Conservation (phyloP, 2,888 invertebrate genomes). For the Parasteatoda lunata region DNA sequence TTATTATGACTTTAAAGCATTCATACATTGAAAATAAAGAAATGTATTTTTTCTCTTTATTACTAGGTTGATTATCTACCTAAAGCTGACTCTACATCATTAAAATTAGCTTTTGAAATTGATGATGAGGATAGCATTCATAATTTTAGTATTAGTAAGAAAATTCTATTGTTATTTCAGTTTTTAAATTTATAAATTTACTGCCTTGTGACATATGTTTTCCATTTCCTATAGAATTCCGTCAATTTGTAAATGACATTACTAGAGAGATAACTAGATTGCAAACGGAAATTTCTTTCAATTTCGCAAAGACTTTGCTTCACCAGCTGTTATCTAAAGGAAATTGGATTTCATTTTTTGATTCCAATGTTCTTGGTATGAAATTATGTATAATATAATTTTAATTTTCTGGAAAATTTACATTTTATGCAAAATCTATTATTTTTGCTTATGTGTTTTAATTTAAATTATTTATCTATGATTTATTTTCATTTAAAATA, state of each 20-base stretch:
- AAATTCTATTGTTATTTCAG: neutral
- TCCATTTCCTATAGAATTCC: neutral
- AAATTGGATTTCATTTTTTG: slow-evolving; percentile 12
- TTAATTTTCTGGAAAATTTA: too few species aligned
- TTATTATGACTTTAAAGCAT: too few species aligned
- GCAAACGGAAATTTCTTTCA: slow-evolving; percentile 87
- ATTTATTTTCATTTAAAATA: too few species aligned
- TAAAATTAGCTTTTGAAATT: neutral
- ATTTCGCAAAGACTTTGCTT: slow-evolving; percentile 88
- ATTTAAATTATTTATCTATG: too few species aligned
- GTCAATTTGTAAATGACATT: slow-evolving; percentile 81
- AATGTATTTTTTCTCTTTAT: too few species aligned
- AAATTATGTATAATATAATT: neutral
- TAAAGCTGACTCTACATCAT: neutral
- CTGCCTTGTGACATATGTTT: neutral
- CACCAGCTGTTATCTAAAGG: slow-evolving; percentile 79
- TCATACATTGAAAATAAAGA: too few species aligned
- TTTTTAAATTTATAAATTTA: neutral
- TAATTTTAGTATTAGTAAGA: neutral
- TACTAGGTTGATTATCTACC: neutral
- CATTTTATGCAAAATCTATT: too few species aligned
- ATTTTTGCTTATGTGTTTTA: too few species aligned
- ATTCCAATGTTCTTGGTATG: neutral
- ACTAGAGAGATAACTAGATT: slow-evolving; percentile 84
- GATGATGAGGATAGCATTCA: neutral